phyloP scores from a whole-genome alignment of 1,140 invertebrate genomes.

The Cepaea nemoralis region DNA sequence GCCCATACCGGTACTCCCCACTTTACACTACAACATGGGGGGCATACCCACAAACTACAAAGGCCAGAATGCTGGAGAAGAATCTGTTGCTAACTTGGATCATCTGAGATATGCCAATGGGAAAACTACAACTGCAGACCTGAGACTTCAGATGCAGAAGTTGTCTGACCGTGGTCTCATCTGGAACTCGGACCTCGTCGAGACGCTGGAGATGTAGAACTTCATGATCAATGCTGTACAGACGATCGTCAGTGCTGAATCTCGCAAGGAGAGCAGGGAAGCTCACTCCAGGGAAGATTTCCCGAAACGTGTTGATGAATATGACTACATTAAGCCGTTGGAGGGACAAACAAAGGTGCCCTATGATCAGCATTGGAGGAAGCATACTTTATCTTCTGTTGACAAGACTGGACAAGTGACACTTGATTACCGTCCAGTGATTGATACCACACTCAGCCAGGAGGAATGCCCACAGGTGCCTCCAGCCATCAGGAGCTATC shows the following conservation, averaged over 20 bases:
- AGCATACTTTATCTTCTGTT: conserved; percentile 88
- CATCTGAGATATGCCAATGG: conserved; percentile 86
- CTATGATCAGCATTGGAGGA: conserved; percentile 92
- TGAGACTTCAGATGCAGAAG: conserved; percentile 96
- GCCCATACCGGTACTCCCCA: conserved; percentile 96
- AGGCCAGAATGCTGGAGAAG: conserved; percentile 93
- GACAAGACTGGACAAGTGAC: conserved; percentile 83
- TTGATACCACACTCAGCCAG: conserved; percentile 88
- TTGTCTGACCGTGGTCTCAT: conserved; percentile 80
- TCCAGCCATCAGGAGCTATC: conserved; percentile 84
- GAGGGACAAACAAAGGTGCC: conserved; percentile 83
- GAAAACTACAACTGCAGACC: conserved; percentile 84
- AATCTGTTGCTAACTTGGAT: conserved; percentile 95
- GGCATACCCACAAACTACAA: conserved; percentile 96
- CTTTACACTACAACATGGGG: conserved; percentile 99
- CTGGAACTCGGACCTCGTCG: conserved; percentile 98
- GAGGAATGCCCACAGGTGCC: conserved; percentile 87
- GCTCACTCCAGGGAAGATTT: conserved; percentile 98
- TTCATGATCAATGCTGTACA: conserved; percentile 92
- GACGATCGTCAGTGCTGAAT: conserved; percentile 89
- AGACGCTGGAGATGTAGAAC: conserved; percentile 97
- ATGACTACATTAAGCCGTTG: conserved; percentile 91
- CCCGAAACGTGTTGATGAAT: conserved; percentile 90
- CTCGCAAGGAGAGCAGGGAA: conserved; percentile 96
- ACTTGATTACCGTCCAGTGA: conserved; percentile 90